These are phyloP conservation scores for Vimba vimba DNA, from an alignment of 2,113 vertebrate genomes.

Conservation along the genomic window DNA sequence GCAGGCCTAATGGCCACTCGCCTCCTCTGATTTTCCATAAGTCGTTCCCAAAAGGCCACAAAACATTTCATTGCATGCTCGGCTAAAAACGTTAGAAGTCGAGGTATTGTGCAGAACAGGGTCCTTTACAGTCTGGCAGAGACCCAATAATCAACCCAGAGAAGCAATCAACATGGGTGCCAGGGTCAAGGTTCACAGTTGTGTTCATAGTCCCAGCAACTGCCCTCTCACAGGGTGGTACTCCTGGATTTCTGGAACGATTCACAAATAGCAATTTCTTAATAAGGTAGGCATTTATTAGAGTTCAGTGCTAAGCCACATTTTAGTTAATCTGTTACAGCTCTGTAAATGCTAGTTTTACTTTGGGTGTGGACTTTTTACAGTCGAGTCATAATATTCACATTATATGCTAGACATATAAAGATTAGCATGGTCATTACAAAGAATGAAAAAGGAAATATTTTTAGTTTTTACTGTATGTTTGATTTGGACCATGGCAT, in stretches of 20 bases:
- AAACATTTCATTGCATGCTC: conserved; percentile 33
- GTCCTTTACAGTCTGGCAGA: conserved; percentile 41
- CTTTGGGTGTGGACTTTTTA: conserved; percentile 46
- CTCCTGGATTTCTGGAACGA: conserved; percentile 36
- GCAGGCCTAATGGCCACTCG: conserved; percentile 46
- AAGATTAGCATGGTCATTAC: conserved; percentile 51
- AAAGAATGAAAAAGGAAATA: conserved; percentile 45
- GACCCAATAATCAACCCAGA: conserved; percentile 14
- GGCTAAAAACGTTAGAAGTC: conserved; percentile 13
- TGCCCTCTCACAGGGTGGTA: conserved; percentile 40
- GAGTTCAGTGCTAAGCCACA: conserved; percentile 36
- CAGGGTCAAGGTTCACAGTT: conserved; percentile 36
- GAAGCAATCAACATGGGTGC: conserved; percentile 24
- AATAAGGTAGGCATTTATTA: conserved; percentile 39
- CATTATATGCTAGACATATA: conserved; percentile 59
- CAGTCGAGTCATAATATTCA: conserved; percentile 49
- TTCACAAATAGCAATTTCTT: conserved; percentile 36
- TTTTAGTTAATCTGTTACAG: conserved; percentile 42
- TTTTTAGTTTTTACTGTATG: conserved; percentile 36
- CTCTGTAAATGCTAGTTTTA: conserved; percentile 40
- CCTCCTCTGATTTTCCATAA: conserved; percentile 36
- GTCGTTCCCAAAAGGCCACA: conserved; percentile 44
- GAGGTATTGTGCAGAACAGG: conserved; percentile 33
- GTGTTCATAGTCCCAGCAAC: conserved; percentile 23
- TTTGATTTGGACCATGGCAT: conserved; percentile 36